Percentiles rank a stretch among this genome's conserved stretches.
Evolutionary conservation across 2,888 invertebrate species (phyloP).

Genomic region (Ormyrus pomaceus): DNA sequence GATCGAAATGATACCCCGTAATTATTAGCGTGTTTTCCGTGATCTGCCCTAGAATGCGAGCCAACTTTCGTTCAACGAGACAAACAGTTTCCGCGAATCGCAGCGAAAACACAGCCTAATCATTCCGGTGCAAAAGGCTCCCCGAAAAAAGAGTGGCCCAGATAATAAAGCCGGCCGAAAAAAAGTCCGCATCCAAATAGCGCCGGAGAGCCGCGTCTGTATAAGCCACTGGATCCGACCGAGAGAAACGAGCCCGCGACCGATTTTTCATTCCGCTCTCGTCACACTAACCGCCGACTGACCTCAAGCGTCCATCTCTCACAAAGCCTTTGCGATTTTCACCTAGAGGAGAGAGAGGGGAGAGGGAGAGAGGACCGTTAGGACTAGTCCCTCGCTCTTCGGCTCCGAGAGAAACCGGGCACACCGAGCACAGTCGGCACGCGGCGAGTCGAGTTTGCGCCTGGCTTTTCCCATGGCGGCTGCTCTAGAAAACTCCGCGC

Average conservation of each 20-base stretch:
- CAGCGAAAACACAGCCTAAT: too few relatives aligned
- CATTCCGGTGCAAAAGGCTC: too few relatives aligned
- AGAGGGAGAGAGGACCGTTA: background rate
- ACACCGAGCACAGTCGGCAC: background rate
- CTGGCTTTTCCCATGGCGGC: conserved; percentile 25
- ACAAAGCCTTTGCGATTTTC: conserved; percentile 26
- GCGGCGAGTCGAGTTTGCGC: too few relatives aligned
- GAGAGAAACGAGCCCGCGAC: conserved; percentile 29
- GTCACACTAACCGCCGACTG: conserved; percentile 9
- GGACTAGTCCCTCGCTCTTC: too few relatives aligned
- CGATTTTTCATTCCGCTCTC: conserved; percentile 28
- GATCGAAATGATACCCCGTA: too few relatives aligned
- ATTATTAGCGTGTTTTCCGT: too few relatives aligned
- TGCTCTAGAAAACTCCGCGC: conserved; percentile 34
- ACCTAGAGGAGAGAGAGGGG: background rate
- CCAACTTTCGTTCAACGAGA: too few relatives aligned
- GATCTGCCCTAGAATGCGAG: too few relatives aligned
- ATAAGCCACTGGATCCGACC: background rate
- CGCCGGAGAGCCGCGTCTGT: background rate
- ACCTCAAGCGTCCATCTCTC: background rate
- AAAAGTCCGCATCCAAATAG: background rate
- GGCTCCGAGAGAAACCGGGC: too few relatives aligned
- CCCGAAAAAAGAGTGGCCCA: too few relatives aligned
- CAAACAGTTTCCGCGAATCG: too few relatives aligned
- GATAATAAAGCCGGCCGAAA: too few relatives aligned